phyloP scores from a whole-genome alignment of 2,113 vertebrate genomes.

The Poecile atricapillus region DNA sequence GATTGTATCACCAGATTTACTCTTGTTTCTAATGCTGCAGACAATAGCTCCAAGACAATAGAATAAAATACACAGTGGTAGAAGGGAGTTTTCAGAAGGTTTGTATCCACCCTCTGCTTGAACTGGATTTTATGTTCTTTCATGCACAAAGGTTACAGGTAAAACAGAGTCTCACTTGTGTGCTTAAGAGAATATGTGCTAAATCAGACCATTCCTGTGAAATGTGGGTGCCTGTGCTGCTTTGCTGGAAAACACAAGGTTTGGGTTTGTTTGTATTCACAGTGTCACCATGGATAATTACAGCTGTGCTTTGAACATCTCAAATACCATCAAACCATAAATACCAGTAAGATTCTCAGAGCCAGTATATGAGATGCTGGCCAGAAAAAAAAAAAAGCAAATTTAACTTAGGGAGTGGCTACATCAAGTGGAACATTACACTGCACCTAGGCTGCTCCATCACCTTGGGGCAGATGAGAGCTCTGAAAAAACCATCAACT shows the following conservation, averaged over 20 bases:
- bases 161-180: not conserved
- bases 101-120: slow-evolving; percentile 25
- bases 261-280: not conserved
- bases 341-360: not conserved
- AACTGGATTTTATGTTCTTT: not conserved
- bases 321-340: not conserved
- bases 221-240: not conserved
- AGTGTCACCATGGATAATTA: not conserved
- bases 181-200: not conserved
- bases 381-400: not conserved
- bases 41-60: not conserved
- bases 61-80: not conserved
- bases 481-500: not conserved
- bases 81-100: not conserved
- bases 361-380: not conserved
- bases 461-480: not conserved
- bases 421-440: accelerated
- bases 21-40: not conserved
- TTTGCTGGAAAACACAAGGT: not conserved
- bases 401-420: not conserved
- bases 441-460: not conserved
- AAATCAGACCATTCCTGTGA: not conserved
- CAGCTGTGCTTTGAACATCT: not conserved
- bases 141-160: not conserved
- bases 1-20: not conserved